Evolutionary conservation across 2,888 invertebrate genomes (phyloP).

Genomic region (Drosophila mimetica): DNA sequence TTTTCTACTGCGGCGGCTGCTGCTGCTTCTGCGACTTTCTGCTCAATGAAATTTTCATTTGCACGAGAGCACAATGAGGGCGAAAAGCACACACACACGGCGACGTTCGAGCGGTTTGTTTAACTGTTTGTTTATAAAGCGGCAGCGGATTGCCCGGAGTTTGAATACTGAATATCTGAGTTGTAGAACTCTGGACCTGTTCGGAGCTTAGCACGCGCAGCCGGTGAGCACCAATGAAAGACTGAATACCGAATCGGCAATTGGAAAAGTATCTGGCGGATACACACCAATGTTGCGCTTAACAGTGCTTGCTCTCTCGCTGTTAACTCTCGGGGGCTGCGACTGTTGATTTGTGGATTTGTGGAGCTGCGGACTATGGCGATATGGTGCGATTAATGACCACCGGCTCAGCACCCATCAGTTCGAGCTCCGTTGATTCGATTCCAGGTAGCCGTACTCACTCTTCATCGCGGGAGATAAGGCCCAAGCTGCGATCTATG

Average conservation of each 20-base stretch:
- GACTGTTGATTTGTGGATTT: conserved; percentile 70
- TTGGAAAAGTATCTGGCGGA: conserved; percentile 40
- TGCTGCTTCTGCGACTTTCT: conserved; percentile 70
- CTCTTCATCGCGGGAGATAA: conserved; percentile 16
- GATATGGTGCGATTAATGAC: conserved; percentile 64
- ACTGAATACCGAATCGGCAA: conserved; percentile 58
- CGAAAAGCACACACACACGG: conserved; percentile 51
- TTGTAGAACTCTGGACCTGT: not conserved
- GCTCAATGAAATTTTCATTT: conserved; percentile 80
- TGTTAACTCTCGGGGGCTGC: conserved; percentile 43
- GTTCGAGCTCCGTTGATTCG: conserved; percentile 63
- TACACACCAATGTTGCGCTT: conserved; percentile 35
- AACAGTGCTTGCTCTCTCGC: conserved; percentile 33
- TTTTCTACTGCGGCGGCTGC: conserved; percentile 69
- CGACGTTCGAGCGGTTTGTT: conserved; percentile 57
- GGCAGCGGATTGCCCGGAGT: conserved; percentile 35
- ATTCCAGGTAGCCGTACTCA: conserved; percentile 20
- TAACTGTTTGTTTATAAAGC: conserved; percentile 72
- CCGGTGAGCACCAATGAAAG: conserved; percentile 69
- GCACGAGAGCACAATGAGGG: conserved; percentile 80
- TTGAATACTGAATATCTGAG: not conserved
- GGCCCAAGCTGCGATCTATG: conserved; percentile 26
- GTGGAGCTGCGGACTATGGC: conserved; percentile 7
- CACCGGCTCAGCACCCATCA: conserved; percentile 61
- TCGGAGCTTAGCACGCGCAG: conserved; percentile 47